A percentile compares a stretch with the other conserved stretches of the same genome.
Conservation (phyloP, 2,888 invertebrate species). For the Eulithis prunata region DNA sequence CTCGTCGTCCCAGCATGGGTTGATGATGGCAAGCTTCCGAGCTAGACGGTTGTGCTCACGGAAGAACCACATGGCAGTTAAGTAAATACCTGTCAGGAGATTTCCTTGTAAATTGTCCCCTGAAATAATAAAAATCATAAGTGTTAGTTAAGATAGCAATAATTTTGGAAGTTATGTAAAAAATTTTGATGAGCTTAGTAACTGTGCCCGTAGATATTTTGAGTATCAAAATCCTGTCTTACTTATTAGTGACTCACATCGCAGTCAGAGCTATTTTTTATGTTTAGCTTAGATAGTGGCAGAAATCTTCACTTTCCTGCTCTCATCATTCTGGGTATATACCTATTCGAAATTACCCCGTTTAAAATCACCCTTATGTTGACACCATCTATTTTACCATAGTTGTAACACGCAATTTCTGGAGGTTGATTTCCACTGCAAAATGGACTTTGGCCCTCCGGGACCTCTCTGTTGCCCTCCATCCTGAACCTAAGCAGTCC, state of each 20-base stretch:
- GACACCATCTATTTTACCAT: conserved; percentile 35
- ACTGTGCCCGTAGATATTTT: no score
- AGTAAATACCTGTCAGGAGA: conserved; percentile 43
- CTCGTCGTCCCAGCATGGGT: conserved; percentile 94
- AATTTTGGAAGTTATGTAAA: no score
- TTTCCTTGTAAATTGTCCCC: conserved; percentile 45
- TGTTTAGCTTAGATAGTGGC: no score
- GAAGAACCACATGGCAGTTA: conserved; percentile 52
- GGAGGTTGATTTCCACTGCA: conserved; percentile 45
- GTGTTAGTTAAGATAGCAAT: no score
- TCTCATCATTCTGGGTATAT: no score
- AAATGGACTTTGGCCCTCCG: conserved; percentile 35
- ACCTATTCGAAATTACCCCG: no score
- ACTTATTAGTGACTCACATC: no score
- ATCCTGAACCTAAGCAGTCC: conserved; percentile 50
- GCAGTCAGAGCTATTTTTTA: no score
- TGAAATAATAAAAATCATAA: conserved; percentile 15
- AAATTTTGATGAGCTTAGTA: no score
- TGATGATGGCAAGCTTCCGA: conserved; percentile 76
- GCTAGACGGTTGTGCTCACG: conserved; percentile 89
- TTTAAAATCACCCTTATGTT: no score
- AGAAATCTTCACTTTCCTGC: no score
- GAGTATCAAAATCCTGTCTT: no score
- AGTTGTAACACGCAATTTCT: conserved; percentile 42
- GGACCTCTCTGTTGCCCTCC: conserved; percentile 49